Percentiles rank a stretch among this genome's conserved stretches.
Conservation (phyloP, 2,113 vertebrate species). For the Chlorocebus sabaeus region DNA sequence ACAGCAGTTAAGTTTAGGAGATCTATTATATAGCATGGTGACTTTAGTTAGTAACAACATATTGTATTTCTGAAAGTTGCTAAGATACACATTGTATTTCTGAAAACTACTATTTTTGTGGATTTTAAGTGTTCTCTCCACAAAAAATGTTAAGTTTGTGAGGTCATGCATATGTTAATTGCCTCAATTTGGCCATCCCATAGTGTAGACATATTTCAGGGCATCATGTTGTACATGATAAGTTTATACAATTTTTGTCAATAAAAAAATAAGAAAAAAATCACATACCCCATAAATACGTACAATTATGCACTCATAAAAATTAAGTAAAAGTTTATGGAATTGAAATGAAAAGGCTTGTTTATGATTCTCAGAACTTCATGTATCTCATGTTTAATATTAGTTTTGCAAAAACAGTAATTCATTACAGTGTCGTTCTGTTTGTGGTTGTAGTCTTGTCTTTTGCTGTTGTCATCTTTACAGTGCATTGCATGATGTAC, state of each 20-base stretch:
- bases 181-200: not conserved
- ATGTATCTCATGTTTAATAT: not conserved
- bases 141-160: too few species aligned
- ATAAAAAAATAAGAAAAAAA: not conserved
- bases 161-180: not conserved
- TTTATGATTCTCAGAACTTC: not conserved
- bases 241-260: not conserved
- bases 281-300: not conserved
- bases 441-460: not conserved
- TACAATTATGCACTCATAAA: not conserved
- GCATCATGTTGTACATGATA: not conserved
- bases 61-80: not conserved
- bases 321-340: not conserved
- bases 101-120: not conserved
- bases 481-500: rapidly evolving
- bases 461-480: rapidly evolving
- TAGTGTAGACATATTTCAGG: not conserved
- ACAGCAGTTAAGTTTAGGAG: not conserved
- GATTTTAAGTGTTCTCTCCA: not conserved
- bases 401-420: not conserved
- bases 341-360: not conserved
- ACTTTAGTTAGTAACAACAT: not conserved
- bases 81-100: not conserved
- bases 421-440: not conserved
- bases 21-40: not conserved